Evolutionary conservation across 2,797 vertebrate genomes (phyloP).

Genomic region (Knipowitschia caucasica): DNA sequence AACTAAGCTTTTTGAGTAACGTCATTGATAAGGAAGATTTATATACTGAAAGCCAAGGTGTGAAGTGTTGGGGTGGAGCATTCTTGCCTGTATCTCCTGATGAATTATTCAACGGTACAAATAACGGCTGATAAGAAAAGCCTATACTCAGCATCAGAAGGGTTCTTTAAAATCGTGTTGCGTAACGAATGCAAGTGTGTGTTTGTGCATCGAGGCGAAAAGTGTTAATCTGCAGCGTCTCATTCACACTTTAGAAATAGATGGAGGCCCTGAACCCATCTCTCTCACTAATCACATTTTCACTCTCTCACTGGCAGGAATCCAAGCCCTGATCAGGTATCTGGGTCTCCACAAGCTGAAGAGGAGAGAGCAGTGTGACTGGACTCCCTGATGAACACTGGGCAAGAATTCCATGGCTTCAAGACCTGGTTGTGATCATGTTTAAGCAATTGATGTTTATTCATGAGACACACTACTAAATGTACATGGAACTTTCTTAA

Average conservation of each 20-base stretch:
- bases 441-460: not conserved
- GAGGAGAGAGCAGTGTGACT: not conserved
- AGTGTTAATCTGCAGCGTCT: not conserved
- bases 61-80: constrained; percentile 1
- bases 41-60: not conserved
- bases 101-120: constrained; percentile 8
- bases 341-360: not conserved
- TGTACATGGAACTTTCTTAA: not conserved
- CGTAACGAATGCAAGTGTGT: not conserved
- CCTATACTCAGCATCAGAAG: not conserved
- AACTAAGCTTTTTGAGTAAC: not conserved
- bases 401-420: not conserved
- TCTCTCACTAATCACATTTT: not conserved
- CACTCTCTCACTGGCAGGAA: not conserved
- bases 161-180: not conserved
- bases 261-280: constrained; percentile 1
- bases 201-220: not conserved
- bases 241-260: not conserved
- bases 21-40: constrained; percentile 1
- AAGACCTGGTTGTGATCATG: not conserved
- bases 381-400: not conserved
- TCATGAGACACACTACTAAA: not conserved
- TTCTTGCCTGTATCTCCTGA: not conserved
- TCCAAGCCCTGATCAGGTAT: not conserved
- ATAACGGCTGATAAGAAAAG: constrained; percentile 6